These are phyloP conservation scores for Hozukius guyotensis DNA, from an alignment of 2,797 vertebrate genomes.

Conservation along the genomic window DNA sequence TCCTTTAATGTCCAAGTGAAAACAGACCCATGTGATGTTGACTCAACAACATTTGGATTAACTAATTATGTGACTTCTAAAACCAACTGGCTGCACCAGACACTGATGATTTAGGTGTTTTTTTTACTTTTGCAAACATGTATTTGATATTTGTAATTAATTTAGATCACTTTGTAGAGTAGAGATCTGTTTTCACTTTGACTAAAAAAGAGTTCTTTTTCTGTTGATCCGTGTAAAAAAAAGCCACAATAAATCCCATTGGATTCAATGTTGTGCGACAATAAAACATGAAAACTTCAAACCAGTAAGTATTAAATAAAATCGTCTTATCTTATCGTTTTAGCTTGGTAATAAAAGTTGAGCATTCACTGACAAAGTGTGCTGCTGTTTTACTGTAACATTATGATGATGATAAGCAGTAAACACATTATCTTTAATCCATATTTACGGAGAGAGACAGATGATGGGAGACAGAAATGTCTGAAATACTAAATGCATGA, in stretches of 20 bases:
- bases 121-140: background rate
- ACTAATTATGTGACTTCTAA: background rate
- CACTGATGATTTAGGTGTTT: background rate
- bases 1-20: background rate
- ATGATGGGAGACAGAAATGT: conserved; percentile 2
- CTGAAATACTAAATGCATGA: conserved; percentile 18
- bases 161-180: background rate
- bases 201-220: background rate
- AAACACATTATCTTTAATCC: conserved; percentile 12
- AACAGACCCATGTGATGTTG: background rate
- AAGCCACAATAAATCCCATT: background rate
- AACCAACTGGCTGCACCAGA: background rate
- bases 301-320: background rate
- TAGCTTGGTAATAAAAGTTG: background rate
- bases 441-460: background rate
- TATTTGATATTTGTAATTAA: background rate
- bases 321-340: background rate
- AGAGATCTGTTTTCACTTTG: background rate
- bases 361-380: background rate
- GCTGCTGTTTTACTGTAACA: background rate
- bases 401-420: background rate
- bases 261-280: background rate
- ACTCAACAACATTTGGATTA: background rate
- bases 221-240: background rate
- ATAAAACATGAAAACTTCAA: background rate